A percentile compares a stretch with the other conserved stretches of the same genome.
Conservation (phyloP, 2,888 invertebrate genomes). For the Sicus ferrugineus region DNA sequence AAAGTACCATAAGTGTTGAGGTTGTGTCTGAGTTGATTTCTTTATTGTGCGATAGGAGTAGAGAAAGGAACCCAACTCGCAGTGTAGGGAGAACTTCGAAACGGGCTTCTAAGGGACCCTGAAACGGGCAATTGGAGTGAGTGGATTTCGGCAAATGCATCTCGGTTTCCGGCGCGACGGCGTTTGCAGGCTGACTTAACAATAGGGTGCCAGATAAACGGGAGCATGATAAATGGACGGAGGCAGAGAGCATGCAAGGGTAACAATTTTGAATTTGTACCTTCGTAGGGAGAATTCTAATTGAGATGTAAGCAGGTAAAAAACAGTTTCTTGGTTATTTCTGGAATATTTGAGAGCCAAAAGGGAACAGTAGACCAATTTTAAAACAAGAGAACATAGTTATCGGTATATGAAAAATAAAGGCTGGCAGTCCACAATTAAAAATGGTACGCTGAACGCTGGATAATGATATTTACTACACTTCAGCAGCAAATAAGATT, state of each 20-base stretch:
- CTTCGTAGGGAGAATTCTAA: conserved; percentile 23
- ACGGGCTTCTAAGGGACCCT: conserved; percentile 18
- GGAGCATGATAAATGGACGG: background rate
- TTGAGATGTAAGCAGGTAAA: conserved; percentile 6
- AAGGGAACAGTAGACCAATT: too few species aligned
- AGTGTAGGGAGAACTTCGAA: conserved; percentile 30
- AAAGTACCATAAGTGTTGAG: conserved; percentile 40
- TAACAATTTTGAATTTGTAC: conserved; percentile 15
- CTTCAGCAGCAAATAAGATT: background rate
- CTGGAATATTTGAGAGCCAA: background rate
- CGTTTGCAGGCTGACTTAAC: background rate
- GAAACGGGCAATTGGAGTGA: conserved; percentile 50
- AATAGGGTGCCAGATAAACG: conserved; percentile 33
- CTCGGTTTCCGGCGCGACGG: background rate
- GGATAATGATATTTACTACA: too few species aligned
- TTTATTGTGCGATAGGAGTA: conserved; percentile 35
- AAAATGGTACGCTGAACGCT: too few species aligned
- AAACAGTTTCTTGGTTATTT: background rate
- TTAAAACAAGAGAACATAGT: too few species aligned
- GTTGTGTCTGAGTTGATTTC: conserved; percentile 46
- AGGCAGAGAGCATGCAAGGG: conserved; percentile 29
- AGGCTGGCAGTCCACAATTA: too few species aligned
- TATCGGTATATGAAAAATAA: too few species aligned
- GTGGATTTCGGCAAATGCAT: conserved; percentile 45
- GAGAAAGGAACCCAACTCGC: conserved; percentile 28